A percentile compares a stretch with the other conserved stretches of the same genome.
Evolutionary conservation across 2,888 invertebrate species (phyloP).

Genomic region (Alentia gelatinosa): DNA sequence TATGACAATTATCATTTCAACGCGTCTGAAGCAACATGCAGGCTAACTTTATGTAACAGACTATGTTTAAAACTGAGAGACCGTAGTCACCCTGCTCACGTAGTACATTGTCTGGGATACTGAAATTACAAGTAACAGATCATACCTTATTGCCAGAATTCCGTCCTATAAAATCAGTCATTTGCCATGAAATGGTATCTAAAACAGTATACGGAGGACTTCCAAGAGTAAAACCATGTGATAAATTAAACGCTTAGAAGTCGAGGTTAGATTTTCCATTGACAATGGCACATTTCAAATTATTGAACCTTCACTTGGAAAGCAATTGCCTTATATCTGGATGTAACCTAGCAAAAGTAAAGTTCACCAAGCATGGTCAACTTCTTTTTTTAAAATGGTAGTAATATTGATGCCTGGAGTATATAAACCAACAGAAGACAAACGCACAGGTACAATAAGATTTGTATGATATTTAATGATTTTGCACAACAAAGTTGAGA

Average conservation of each 20-base stretch:
- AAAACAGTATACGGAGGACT: too few relatives aligned
- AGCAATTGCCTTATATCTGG: too few relatives aligned
- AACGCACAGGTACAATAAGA: constrained; percentile 51
- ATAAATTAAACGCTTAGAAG: background rate
- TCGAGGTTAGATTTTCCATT: background rate
- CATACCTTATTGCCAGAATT: background rate
- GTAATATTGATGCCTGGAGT: background rate
- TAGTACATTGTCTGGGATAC: background rate
- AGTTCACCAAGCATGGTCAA: background rate
- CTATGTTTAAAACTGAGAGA: background rate
- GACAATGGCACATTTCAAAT: background rate
- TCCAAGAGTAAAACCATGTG: too few relatives aligned
- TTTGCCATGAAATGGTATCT: too few relatives aligned
- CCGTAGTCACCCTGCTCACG: background rate
- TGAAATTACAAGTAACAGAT: background rate
- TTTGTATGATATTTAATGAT: constrained; percentile 59
- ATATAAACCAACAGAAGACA: constrained; percentile 47
- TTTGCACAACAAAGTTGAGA: constrained; percentile 60
- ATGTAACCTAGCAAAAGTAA: background rate
- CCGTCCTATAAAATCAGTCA: too few relatives aligned
- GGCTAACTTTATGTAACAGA: background rate
- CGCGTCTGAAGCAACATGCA: background rate
- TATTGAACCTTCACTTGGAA: background rate
- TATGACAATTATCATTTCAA: background rate
- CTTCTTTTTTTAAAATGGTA: background rate